Conservation (phyloP, 1,140 invertebrate genomes). For the Brachionus rotundiformis region DNA sequence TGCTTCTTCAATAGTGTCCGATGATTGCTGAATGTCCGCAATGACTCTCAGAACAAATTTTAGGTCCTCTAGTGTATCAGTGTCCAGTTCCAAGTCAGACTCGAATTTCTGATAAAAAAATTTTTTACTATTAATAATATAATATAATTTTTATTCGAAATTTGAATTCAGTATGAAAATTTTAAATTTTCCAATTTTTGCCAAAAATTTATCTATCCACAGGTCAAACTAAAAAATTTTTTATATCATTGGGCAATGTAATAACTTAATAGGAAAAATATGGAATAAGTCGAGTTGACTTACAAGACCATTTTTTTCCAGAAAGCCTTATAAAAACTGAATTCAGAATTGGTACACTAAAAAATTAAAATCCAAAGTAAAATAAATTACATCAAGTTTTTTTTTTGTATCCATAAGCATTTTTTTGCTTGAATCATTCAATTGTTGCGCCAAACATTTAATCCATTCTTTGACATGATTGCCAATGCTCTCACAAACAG, state of each 20-base stretch:
- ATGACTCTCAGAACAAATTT: constrained; percentile 81
- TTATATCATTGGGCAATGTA: too few relatives aligned
- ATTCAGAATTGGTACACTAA: too few relatives aligned
- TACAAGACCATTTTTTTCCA: too few relatives aligned
- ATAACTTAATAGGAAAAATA: too few relatives aligned
- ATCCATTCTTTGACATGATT: constrained; percentile 63
- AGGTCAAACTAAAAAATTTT: too few relatives aligned
- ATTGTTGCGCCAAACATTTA: constrained; percentile 61
- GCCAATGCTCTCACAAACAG: constrained; percentile 59
- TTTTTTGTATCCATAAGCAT: constrained; percentile 58
- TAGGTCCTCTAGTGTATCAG: constrained; percentile 75
- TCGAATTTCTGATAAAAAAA: constrained; percentile 59
- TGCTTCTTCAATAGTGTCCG: constrained; percentile 71
- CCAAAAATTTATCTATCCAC: too few relatives aligned
- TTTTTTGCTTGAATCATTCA: constrained; percentile 61
- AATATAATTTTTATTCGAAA: too few relatives aligned
- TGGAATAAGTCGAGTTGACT: too few relatives aligned
- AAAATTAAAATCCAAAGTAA: too few relatives aligned
- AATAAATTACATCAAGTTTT: constrained; percentile 60
- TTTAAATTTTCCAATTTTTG: too few relatives aligned
- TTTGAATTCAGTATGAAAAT: too few relatives aligned
- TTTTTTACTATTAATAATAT: too few relatives aligned
- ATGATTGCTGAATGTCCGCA: constrained; percentile 72
- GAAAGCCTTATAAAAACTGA: neutral
- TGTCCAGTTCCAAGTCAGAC: constrained; percentile 61